These are phyloP conservation scores for Eclectus roratus DNA, from an alignment of 2,113 vertebrate genomes.

Conservation along the genomic window DNA sequence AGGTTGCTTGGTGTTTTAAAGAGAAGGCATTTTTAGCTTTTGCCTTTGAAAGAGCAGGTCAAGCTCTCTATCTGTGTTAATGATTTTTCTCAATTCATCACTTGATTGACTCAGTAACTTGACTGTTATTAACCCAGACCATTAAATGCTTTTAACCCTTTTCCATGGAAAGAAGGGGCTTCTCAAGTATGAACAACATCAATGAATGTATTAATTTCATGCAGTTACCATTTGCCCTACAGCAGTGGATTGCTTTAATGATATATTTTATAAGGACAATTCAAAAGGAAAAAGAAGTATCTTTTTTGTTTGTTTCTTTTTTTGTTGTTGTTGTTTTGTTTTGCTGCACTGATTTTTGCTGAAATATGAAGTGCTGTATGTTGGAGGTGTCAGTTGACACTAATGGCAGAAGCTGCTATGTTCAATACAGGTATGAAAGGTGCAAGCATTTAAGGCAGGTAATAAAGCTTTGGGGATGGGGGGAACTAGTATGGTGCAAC, in stretches of 20 bases:
- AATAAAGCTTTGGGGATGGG: not conserved
- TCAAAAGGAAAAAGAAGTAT: not conserved
- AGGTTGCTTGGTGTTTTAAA: not conserved
- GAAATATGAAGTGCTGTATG: not conserved
- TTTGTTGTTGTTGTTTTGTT: too few species aligned
- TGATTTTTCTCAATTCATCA: slow-evolving; percentile 19
- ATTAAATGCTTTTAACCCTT: slow-evolving; percentile 55
- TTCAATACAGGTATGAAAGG: not conserved
- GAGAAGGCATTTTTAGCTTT: slow-evolving; percentile 14
- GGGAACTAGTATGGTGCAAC: not conserved
- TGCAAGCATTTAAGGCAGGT: not conserved
- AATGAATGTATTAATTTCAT: slow-evolving; percentile 46
- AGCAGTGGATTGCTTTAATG: not conserved
- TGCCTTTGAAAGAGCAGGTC: slow-evolving; percentile 30
- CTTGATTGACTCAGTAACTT: slow-evolving; percentile 20
- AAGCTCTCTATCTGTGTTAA: not conserved
- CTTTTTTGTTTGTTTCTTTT: not conserved
- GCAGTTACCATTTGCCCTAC: not conserved
- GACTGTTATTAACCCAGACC: slow-evolving; percentile 28
- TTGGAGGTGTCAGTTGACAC: not conserved
- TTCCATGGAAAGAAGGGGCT: not conserved
- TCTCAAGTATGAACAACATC: slow-evolving; percentile 1
- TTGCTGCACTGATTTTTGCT: not conserved
- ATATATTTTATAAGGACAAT: not conserved
- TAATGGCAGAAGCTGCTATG: not conserved